Evolutionary conservation across 2,797 vertebrate genomes (phyloP).

Genomic region (Avahi laniger): DNA sequence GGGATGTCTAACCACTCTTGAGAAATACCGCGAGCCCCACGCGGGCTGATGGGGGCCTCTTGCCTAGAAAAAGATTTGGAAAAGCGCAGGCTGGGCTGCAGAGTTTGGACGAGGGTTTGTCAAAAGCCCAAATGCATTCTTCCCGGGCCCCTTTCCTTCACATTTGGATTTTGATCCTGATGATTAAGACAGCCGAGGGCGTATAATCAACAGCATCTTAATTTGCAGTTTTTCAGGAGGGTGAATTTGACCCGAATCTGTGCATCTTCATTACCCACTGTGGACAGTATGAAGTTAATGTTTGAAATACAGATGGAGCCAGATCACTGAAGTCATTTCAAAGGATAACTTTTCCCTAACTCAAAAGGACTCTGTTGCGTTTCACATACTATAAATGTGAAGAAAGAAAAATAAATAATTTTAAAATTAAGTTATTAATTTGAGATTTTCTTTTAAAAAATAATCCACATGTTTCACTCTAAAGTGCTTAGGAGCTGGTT

Average conservation of each 20-base stretch:
- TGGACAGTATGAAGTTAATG: slow-evolving; percentile 11
- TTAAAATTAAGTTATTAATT: slow-evolving; percentile 16
- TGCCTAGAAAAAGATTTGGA: slow-evolving; percentile 4
- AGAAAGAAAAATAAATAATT: slow-evolving; percentile 7
- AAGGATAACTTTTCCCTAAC: slow-evolving; percentile 15
- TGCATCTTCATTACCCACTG: slow-evolving; percentile 44
- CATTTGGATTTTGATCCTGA: slow-evolving; percentile 46
- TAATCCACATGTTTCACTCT: neutral
- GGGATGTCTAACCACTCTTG: neutral
- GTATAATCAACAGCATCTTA: slow-evolving; percentile 40
- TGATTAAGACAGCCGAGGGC: neutral
- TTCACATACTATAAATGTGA: neutral
- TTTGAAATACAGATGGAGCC: slow-evolving; percentile 60
- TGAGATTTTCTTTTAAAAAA: slow-evolving; percentile 26
- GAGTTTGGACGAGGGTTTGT: slow-evolving; percentile 41
- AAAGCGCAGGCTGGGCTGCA: neutral
- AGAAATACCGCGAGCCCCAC: neutral
- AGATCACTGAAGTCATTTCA: slow-evolving; percentile 45
- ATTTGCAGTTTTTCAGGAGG: slow-evolving; percentile 63
- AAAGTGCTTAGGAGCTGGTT: slow-evolving; percentile 23
- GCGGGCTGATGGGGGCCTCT: neutral
- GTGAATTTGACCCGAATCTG: slow-evolving; percentile 51
- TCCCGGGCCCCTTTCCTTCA: neutral
- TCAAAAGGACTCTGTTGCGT: neutral
- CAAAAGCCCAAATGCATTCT: neutral